Evolutionary conservation across 1,140 invertebrate genomes (phyloP).

Genomic region (Rhopalosiphum padi): DNA sequence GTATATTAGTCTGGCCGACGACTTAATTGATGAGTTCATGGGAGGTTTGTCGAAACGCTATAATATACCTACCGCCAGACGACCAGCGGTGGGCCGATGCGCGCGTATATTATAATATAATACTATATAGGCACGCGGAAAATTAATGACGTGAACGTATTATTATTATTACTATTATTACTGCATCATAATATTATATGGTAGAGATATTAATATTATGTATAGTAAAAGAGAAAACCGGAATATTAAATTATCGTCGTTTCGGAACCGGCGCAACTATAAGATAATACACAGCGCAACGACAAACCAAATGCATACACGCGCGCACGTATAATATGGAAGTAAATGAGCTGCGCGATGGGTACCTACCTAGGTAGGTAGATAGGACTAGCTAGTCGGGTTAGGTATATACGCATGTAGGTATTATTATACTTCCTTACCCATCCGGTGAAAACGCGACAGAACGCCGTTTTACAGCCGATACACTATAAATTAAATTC

Average conservation of each 20-base stretch:
- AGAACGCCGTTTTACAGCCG: neutral
- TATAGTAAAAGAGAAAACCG: conserved; percentile 22
- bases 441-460: neutral
- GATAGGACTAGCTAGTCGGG: neutral
- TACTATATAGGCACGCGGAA: neutral
- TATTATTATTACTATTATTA: neutral
- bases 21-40: conserved; percentile 33
- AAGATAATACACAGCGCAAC: neutral
- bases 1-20: neutral
- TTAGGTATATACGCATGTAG: too few species aligned
- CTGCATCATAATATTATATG: too few species aligned
- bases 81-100: neutral
- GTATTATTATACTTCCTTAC: neutral
- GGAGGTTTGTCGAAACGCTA: conserved; percentile 2
- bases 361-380: neutral
- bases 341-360: neutral
- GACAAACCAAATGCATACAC: neutral
- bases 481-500: conserved; percentile 1
- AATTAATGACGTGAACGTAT: conserved; percentile 30
- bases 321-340: too few species aligned
- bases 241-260: conserved; percentile 25
- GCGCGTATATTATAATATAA: neutral
- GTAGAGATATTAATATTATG: neutral
- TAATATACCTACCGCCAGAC: neutral
- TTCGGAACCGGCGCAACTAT: neutral